Conservation (phyloP, 2,888 invertebrate species). For the Cantharis nigra region DNA sequence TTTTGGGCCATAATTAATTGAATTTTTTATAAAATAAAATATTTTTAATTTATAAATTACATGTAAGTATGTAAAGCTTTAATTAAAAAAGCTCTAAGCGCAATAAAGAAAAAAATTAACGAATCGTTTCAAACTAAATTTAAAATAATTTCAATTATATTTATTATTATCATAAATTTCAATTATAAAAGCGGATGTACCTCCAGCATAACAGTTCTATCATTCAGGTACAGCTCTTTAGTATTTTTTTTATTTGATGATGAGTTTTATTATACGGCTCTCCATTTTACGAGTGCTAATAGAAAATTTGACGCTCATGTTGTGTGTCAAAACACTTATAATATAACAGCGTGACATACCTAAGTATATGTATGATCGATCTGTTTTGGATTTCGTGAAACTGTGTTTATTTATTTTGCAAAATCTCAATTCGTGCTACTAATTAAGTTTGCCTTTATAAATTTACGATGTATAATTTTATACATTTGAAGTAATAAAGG, state of each 20-base stretch:
- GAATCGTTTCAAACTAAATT: background rate
- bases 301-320: background rate
- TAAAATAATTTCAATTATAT: background rate
- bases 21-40: background rate
- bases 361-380: background rate
- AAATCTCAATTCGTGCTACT: background rate
- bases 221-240: background rate
- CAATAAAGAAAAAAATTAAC: background rate
- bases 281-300: background rate
- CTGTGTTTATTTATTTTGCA: background rate
- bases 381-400: background rate
- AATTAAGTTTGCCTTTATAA: background rate
- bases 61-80: background rate
- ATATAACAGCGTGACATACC: background rate
- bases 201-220: background rate
- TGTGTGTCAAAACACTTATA: background rate
- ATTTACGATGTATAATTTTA: background rate
- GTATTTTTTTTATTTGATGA: background rate
- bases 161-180: constrained; percentile 2
- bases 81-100: background rate
- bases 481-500: background rate
- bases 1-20: background rate
- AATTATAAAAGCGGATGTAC: background rate
- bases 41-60: background rate
- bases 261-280: background rate